Evolutionary conservation across 2,113 vertebrate species (phyloP), one percentile per base, ranked within the genome.

Genomic region (Pangasianodon hypophthalmus): DNA sequence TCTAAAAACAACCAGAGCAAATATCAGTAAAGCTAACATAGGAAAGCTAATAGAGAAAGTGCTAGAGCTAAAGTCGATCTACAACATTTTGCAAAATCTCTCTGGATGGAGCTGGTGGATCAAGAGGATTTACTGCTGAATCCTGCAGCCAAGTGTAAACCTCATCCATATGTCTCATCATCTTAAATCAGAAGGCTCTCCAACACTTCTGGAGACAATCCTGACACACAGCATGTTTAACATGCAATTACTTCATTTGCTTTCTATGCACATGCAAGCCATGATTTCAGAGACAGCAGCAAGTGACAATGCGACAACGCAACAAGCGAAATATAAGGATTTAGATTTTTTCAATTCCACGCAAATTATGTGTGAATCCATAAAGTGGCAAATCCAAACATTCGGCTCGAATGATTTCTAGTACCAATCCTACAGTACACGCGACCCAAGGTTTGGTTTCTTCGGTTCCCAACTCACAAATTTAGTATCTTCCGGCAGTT

Each of bases 151-250:
- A 83, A 86, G 75, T 84, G 29, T 41, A 69, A 83, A 73, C 16
- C 32, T 41, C 18, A 73, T 21, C 69, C 69, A 9, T 21, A 75
- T 41, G 46, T 64, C 46, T 62, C 64, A 67, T 87, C 73, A 62
- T 64, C 48, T 80, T 41, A 50, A 88, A 77, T 41, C 50, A 50
- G 73, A 80, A 83, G 82, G 69, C 73, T 86, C 85, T 81, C 84
- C 24, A 67, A 26, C 50, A 29, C 50, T 10, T 75, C 2, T 21
- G n/a, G 56, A 64, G n/a, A 79, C 9, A 50, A 73, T 37, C 56
- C 29, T 14, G 48, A 69, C 21, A 50, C n/a, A 6, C 56, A 62
- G 60, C 80, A 86, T 21, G 56, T 83, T 56, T 58, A 62, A 73
- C 3, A 24, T 37, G 21, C 26, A 85, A 88, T 93, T 85, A 91